phyloP scores from a whole-genome alignment of 1,140 invertebrate genomes.

The Macrotrachela quadricornifera region DNA sequence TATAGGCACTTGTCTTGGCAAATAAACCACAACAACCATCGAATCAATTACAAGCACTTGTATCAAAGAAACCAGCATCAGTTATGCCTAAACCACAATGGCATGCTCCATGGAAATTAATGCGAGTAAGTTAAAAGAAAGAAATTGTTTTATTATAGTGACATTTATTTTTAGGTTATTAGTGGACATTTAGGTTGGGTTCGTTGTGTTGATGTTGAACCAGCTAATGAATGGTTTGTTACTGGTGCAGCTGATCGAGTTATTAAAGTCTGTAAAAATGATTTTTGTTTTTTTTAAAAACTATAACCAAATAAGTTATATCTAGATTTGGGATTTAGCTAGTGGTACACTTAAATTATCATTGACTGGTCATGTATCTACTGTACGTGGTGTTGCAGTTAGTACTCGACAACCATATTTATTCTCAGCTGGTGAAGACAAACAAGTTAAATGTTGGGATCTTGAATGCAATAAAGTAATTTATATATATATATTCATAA shows the following conservation, averaged over 20 bases:
- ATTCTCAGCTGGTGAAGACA: constrained; percentile 94
- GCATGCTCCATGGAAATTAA: constrained; percentile 98
- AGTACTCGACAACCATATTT: constrained; percentile 84
- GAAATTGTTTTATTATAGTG: too few relatives aligned
- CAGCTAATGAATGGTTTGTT: constrained; percentile 83
- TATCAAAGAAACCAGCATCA: constrained; percentile 48
- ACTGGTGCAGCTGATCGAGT: constrained; percentile 85
- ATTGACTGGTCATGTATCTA: constrained; percentile 89
- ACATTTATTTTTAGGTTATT: constrained; percentile 33
- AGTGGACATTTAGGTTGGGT: constrained; percentile 97
- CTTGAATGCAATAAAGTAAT: constrained; percentile 87
- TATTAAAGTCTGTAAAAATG: constrained; percentile 44
- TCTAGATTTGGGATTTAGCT: constrained; percentile 77
- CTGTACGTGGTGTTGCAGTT: constrained; percentile 77
- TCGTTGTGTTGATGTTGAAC: constrained; percentile 80
- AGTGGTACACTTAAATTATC: constrained; percentile 84
- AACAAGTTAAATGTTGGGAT: constrained; percentile 99
- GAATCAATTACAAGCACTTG: constrained; percentile 30
- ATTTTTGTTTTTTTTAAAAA: too few relatives aligned
- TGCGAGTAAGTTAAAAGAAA: constrained; percentile 36
- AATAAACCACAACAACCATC: background rate
- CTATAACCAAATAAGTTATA: too few relatives aligned
- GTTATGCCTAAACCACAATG: constrained; percentile 84
- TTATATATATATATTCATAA: too few relatives aligned
- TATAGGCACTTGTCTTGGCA: background rate